Percentiles rank a stretch among this genome's conserved stretches.
These are phyloP conservation scores for Nylanderia fulva DNA, from an alignment of 1,140 invertebrate species.

Conservation along the genomic window DNA sequence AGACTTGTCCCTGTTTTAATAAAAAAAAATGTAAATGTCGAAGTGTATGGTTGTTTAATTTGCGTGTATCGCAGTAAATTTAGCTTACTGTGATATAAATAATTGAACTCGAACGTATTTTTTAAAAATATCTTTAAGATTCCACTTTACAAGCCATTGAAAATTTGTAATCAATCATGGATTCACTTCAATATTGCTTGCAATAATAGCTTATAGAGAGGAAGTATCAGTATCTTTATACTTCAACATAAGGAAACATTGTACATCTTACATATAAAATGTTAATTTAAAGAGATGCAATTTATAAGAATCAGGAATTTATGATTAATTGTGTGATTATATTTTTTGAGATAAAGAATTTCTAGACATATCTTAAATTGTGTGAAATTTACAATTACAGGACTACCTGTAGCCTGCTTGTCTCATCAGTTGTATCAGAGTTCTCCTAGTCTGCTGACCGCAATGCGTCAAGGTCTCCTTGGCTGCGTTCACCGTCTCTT, in stretches of 20 bases:
- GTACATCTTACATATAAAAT: slow-evolving; percentile 3
- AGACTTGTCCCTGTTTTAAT: slow-evolving; percentile 67
- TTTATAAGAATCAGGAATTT: neutral
- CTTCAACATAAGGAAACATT: slow-evolving; percentile 4
- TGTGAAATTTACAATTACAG: slow-evolving; percentile 10
- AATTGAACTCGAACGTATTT: slow-evolving; percentile 1
- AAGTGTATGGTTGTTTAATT: slow-evolving; percentile 3
- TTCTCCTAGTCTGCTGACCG: slow-evolving; percentile 76
- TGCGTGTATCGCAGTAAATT: too few species aligned
- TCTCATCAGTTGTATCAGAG: slow-evolving; percentile 79
- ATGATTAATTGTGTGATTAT: neutral
- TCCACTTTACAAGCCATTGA: neutral
- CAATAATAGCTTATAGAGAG: neutral
- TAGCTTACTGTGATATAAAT: slow-evolving; percentile 16
- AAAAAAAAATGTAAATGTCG: neutral
- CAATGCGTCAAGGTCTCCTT: slow-evolving; percentile 77
- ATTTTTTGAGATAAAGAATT: neutral
- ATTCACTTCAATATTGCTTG: slow-evolving; percentile 8
- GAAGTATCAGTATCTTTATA: neutral
- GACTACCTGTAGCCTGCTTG: slow-evolving; percentile 78
- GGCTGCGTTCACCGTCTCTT: slow-evolving; percentile 77
- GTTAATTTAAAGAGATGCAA: slow-evolving; percentile 10
- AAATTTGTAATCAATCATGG: slow-evolving; percentile 18
- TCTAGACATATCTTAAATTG: neutral
- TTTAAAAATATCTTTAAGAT: slow-evolving; percentile 11